Evolutionary conservation across 2,113 vertebrate species (phyloP).

Genomic region (Eptesicus fuscus): DNA sequence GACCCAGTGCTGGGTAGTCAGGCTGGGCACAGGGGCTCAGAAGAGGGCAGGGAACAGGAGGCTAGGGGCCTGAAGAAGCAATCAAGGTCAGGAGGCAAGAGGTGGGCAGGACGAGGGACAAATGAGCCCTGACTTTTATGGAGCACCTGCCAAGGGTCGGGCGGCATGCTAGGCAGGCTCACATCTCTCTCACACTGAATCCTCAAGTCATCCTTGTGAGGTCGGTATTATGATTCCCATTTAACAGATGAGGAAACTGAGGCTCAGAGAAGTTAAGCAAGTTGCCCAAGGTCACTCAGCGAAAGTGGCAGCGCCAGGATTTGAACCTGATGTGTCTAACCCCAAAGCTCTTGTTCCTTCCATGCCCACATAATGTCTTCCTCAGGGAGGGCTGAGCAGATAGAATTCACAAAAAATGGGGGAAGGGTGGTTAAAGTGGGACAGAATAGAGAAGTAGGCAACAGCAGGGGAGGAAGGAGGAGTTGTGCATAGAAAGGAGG

Average conservation of each 20-base stretch:
- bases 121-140: not conserved
- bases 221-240: not conserved
- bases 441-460: not conserved
- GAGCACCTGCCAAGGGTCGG: not conserved
- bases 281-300: constrained; percentile 19
- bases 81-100: not conserved
- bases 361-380: not conserved
- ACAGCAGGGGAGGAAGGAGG: not conserved
- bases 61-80: not conserved
- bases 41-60: not conserved
- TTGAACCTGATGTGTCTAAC: not conserved
- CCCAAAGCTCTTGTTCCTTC: not conserved
- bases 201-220: constrained; percentile 42
- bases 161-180: not conserved
- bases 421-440: not conserved
- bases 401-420: not conserved
- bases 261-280: constrained; percentile 61
- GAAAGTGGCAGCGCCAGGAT: not conserved
- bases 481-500: fast-evolving
- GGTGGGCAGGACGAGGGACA: not conserved
- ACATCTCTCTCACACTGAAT: not conserved
- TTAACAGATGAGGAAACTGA: constrained; percentile 45
- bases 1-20: not conserved
- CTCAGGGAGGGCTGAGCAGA: not conserved
- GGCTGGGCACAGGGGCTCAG: not conserved